Evolutionary conservation across 2,113 vertebrate genomes (phyloP), one percentile per base, ranked within the genome.

Genomic region (Chlorocebus sabaeus): DNA sequence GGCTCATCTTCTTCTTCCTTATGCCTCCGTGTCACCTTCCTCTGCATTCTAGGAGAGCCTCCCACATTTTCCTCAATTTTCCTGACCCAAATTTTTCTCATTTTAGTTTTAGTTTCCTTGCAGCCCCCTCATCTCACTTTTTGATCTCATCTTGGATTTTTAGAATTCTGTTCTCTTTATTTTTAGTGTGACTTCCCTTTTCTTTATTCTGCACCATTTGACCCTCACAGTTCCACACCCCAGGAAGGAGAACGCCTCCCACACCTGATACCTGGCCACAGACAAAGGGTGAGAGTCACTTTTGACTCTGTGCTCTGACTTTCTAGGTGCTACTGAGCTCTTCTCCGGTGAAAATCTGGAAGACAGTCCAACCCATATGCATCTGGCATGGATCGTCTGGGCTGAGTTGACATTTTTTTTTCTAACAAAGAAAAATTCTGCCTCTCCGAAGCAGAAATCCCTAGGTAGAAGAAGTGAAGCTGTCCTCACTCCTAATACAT

Each of bases 281-380:
- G 13, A 27, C 0, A 5, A 2, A 3, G 38, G 9, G 0, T 10
- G 6, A 45, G 7, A 38, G 43, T 38, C 72, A 35, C 30, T 38
- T 50, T 55, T 43, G 18, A 17, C 40, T 27, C 61, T 48, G 23
- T 32, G 43, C 59, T 50, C 67, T 45, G 57, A 57, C 48, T 68
- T 82, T 78, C 6, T 4, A 18, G 30, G n/a, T 0, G 12, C 40
- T 14, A 25, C 3, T 12, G 23, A 72, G 57, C 20, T 40, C n/a
- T 81, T 43, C 43, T 40, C 67, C 0, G 8, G 22, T 8, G 75
- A 40, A 35, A 64, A 55, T 22, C 17, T 50, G 25, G 32, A 25
- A 78, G 2, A 8, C 0, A 23, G 0, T 25, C 43, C n/a, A 35
- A 43, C 23, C 35, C 7, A 12, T 10, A 3, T 43, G 11, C 20